Base-by-base conservation (phyloP, 2,113 vertebrate species). In the Tauraco erythrolophus region DNA sequence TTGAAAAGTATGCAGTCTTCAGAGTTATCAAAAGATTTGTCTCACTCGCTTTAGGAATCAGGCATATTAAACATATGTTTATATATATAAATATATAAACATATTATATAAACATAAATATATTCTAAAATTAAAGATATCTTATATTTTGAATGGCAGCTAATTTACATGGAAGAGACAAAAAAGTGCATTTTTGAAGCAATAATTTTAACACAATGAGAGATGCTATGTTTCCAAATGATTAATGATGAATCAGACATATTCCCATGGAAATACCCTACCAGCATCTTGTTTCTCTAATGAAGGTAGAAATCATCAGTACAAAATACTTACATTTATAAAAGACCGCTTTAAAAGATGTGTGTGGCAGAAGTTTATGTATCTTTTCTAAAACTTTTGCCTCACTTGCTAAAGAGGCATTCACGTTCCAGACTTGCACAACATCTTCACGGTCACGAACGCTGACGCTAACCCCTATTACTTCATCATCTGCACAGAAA, bases 351-450 rank as follows among this genome's bases (percentile, higher is more conserved):
- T 99, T 99, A 98, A 99, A 99, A 93, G 98, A 93, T 3, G 98
- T 98, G 83, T 98, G 98, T 80, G 99, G 99, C 91, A 99, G 98
- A 89, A 99, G 99, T 94, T 99, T 98, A 23, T 99, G 97, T 94
- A 99, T 99, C 97, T 99, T 99, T 84, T 99, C 98, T 95, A 99
- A 90, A 96, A 99, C 97, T 17, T 99, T 99, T 5, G 99, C 99
- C 98, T 99, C 99, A 1, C 97, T 99, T 58, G 98, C 99, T 94
- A 98, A 97, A 19, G 98, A 98, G 31, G 99, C 99, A 10, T 99
- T 99, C 96, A 98, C 98, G n/a, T 99, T 99, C 99, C 99, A 99
- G 72, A 99, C 98, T 97, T 99, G 99, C 95, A 99, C 96, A 37
- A 99, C 97, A 57, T 99, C 99, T 82, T 99, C 99, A 89, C 99